Evolutionary conservation across 1,140 invertebrate genomes (phyloP).

Genomic region (Drosophila subobscura): DNA sequence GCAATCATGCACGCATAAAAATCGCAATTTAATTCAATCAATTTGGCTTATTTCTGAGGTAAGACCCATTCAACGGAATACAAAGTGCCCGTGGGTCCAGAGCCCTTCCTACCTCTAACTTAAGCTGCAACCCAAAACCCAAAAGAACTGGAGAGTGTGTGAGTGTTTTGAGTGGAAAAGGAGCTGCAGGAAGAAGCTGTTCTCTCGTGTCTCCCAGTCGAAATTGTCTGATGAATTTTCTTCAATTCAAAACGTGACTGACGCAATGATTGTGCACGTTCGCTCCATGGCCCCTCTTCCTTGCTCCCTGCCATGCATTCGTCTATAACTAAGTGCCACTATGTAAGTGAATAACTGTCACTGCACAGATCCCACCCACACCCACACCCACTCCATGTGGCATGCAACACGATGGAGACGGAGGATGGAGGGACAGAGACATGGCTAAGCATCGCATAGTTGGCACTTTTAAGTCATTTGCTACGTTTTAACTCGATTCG

Average conservation of each 20-base stretch:
- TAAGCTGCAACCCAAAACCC: constrained; percentile 27
- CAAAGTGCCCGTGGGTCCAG: constrained; percentile 45
- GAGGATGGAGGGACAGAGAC: constrained; percentile 22
- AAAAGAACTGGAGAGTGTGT: constrained; percentile 13
- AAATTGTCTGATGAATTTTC: constrained; percentile 77
- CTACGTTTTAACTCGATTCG: constrained; percentile 74
- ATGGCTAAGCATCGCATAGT: constrained; percentile 72
- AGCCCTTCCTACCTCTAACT: constrained; percentile 12
- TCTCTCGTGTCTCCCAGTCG: constrained; percentile 44
- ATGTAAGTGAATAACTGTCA: constrained; percentile 77
- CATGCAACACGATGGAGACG: constrained; percentile 16
- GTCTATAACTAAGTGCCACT: constrained; percentile 76
- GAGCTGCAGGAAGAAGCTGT: constrained; percentile 25
- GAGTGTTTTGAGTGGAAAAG: constrained; percentile 18
- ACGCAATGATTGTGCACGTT: constrained; percentile 78
- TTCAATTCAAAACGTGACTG: constrained; percentile 81
- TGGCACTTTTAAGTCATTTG: constrained; percentile 81
- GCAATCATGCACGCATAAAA: constrained; percentile 75
- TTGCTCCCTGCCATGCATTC: constrained; percentile 7
- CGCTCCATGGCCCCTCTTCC: constrained; percentile 16
- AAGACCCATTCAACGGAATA: constrained; percentile 55
- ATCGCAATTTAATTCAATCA: constrained; percentile 79
- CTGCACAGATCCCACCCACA: constrained; percentile 43
- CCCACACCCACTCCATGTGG: neutral
- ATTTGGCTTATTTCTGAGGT: constrained; percentile 50